Evolutionary conservation across 53 echinoderm and acorn worm species (phyloP).

Genomic region (Paracentrotus lividus): DNA sequence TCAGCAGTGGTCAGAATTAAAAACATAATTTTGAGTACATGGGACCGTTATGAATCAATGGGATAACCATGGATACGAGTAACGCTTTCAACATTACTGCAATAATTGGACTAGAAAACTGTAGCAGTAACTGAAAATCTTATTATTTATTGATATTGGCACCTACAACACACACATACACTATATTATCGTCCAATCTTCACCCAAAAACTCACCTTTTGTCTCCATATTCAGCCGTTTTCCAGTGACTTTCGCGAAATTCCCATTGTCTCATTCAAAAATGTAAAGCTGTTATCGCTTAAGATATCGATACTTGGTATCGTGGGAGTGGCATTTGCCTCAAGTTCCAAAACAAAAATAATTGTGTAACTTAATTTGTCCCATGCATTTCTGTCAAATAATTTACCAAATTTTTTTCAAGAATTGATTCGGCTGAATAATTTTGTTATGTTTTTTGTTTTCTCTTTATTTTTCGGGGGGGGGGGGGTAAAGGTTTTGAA

Average conservation of each 20-base stretch:
- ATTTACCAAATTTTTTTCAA: too few relatives aligned
- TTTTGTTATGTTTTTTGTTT: too few relatives aligned
- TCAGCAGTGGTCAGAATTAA: background rate
- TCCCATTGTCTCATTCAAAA: background rate
- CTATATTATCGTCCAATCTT: background rate
- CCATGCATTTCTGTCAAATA: too few relatives aligned
- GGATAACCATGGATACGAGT: slow-evolving; percentile 37
- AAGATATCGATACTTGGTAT: background rate
- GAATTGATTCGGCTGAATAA: too few relatives aligned
- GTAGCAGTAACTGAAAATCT: background rate
- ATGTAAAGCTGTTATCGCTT: background rate
- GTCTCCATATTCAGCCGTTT: slow-evolving; percentile 45
- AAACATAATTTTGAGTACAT: background rate
- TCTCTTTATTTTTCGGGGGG: too few relatives aligned
- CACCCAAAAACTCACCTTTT: slow-evolving; percentile 15
- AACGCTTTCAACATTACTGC: slow-evolving; percentile 15
- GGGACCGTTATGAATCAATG: background rate
- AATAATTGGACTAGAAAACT: background rate
- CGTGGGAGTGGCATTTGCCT: too few relatives aligned
- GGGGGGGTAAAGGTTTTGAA: too few relatives aligned
- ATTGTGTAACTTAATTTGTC: too few relatives aligned
- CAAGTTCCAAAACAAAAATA: too few relatives aligned
- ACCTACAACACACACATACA: background rate
- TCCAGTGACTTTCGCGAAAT: background rate
- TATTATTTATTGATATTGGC: background rate